Evolutionary conservation across 2,888 invertebrate genomes (phyloP), one percentile per base, ranked within the genome.

Genomic region (Hypomecis punctinalis): DNA sequence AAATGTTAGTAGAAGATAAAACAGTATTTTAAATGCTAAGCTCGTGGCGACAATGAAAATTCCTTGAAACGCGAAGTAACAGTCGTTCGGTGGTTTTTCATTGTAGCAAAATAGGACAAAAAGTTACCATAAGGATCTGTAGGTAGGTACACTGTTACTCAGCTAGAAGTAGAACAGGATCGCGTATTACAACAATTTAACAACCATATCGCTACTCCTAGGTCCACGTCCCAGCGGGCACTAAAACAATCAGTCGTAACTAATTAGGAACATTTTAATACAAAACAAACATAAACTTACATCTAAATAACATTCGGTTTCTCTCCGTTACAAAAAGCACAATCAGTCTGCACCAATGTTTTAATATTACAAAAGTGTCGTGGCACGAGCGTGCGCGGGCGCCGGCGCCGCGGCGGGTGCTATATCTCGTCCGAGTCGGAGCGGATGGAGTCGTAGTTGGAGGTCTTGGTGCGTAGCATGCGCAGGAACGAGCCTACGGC

Each of bases 361-460:
- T 76, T 76, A 76, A 80, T 81, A 82, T 81, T 83, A 64, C 62
- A 56, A 82, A 83, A 82, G 79, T 54, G 47, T 48, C 36, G 56
- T 67, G 63, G 81, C 80, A 79, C 79, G 76, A 80, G 79, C 69
- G 70, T 78, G 10, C 40, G 7, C 23, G 23, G 23, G 23, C 23
- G 23, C 23, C 73, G 73, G 71, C 75, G 76, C 23, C 23, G 23
- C 73, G 73, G 71, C 75, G 76, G 80, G 81, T 83, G 91, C 90
- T 93, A 93, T 85, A 93, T 93, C 73, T 93, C 93, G 76, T 93
- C 93, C 6, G 93, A 93, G 68, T 93, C 93, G 39, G 93, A 95
- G 74, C 96, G 94, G 86, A 96, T 96, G 56, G 95, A 96, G 83
- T 96, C 96, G 79, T 96, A 96, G 84, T 96, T 96, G 66, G 96